These are phyloP conservation scores for Hippoglossus stenolepis DNA, from an alignment of 2,113 vertebrate genomes.

Conservation along the genomic window DNA sequence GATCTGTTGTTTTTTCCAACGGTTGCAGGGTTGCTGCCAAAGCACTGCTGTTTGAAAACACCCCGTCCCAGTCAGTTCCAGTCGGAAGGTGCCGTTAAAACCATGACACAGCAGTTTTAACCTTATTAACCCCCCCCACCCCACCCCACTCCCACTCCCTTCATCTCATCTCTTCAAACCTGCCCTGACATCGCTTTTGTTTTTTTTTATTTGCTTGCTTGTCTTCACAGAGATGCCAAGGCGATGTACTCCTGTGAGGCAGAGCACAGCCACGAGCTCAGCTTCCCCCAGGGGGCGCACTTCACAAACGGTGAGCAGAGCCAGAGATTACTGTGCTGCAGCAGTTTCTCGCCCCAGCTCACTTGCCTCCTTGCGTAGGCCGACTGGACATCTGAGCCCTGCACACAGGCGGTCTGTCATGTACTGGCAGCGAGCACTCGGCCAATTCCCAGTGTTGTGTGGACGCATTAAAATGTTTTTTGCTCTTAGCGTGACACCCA, in stretches of 20 bases:
- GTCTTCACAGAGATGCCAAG: slow-evolving; percentile 89
- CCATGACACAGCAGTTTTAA: background rate
- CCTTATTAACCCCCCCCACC: background rate
- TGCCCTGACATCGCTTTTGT: background rate
- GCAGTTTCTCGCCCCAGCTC: background rate
- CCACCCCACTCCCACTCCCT: background rate
- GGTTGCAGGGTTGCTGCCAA: slow-evolving; percentile 89
- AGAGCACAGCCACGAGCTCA: slow-evolving; percentile 96
- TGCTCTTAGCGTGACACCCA: slow-evolving; percentile 14
- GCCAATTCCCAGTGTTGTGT: slow-evolving; percentile 5
- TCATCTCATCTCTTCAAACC: background rate
- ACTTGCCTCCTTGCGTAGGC: background rate
- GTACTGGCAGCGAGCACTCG: background rate
- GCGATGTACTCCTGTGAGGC: slow-evolving; percentile 98
- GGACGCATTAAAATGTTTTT: slow-evolving; percentile 5
- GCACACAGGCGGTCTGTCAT: background rate
- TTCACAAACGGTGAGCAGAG: slow-evolving; percentile 91
- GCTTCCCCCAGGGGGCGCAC: slow-evolving; percentile 95
- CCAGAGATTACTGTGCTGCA: background rate
- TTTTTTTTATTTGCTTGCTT: slow-evolving; percentile 4
- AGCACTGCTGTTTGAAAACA: slow-evolving; percentile 90
- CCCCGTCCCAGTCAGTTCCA: slow-evolving; percentile 77
- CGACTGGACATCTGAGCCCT: background rate
- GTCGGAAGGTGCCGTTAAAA: slow-evolving; percentile 82
- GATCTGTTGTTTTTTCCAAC: background rate